Conservation (phyloP, 2,888 invertebrate genomes). For the Pseudococcus viburni region DNA sequence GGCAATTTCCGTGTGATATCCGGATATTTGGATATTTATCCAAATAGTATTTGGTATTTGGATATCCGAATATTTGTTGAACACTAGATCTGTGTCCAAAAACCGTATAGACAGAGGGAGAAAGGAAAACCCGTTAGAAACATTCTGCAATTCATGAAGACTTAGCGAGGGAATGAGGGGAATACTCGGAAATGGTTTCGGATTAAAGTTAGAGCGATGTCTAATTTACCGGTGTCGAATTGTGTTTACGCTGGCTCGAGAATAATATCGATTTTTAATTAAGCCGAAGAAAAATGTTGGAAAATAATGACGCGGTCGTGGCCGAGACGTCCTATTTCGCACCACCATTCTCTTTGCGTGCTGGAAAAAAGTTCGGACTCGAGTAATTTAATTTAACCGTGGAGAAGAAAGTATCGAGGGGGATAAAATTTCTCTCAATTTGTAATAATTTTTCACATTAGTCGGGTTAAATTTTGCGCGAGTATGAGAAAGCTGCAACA, state of each 20-base stretch:
- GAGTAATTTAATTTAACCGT: background rate
- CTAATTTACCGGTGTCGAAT: background rate
- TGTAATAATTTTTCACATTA: slow-evolving; percentile 35
- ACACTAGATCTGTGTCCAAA: background rate
- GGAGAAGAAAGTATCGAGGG: background rate
- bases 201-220: background rate
- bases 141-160: background rate
- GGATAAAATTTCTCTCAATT: background rate
- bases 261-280: slow-evolving; percentile 35
- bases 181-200: background rate
- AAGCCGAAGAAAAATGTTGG: slow-evolving; percentile 14
- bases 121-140: background rate
- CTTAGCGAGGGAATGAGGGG: background rate
- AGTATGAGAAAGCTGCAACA: background rate
- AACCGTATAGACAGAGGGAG: background rate
- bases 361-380: background rate
- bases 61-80: no score
- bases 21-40: no score
- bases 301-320: background rate
- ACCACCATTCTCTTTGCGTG: background rate
- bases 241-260: background rate
- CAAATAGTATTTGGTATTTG: no score
- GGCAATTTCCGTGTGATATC: no score
- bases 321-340: background rate
- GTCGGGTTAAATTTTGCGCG: background rate